Evolutionary conservation across 2,797 vertebrate species (phyloP), one percentile per base, ranked within the genome.

Genomic region (Euphonia xanthogaster): DNA sequence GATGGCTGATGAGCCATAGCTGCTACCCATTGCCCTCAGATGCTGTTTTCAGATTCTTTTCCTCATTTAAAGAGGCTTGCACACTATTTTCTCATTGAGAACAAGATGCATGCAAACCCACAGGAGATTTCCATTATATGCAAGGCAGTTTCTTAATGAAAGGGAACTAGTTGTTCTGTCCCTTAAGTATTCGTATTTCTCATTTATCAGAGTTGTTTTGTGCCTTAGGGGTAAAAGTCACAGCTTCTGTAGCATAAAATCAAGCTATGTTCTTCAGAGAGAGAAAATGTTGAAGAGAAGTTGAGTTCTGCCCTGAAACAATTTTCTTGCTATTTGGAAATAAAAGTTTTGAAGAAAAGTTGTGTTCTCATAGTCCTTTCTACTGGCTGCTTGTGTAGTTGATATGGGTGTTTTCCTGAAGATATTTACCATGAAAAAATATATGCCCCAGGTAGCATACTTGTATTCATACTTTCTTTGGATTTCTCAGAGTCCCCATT

Each of bases 91-190:
- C 48, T 71, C 65, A 75, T 60, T 91, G 84, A 96, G 86, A 97
- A 86, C 28, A 94, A 89, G 73, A 96, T 66, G 75, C 45, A 12
- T 83, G 63, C 37, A 96, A 96, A 95, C 58, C 54, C 89, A 76
- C 19, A n/a, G 37, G 88, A 96, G 86, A 92, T 68, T 89, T 88
- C 61, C 42, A 80, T 88, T 92, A 82, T 47, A 90, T 73, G 71
- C 83, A 58, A 84, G 57, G 53, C 92, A 91, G 91, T 92, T 96
- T 97, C 62, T 62, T 95, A 95, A 82, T 97, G 90, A 96, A 97
- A 97, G 73, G 53, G 77, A 97, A 94, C 63, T 81, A 70, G 58
- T 71, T 80, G 61, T 35, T 89, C 45, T 95, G 42, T 58, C 94
- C 71, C 82, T 94, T 66, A 92, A 79, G 55, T 42, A 88, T 92